Percentiles rank a stretch among this genome's conserved stretches.
Conservation (phyloP, 2,888 invertebrate species). For the Lordiphosa andalusiaca region DNA sequence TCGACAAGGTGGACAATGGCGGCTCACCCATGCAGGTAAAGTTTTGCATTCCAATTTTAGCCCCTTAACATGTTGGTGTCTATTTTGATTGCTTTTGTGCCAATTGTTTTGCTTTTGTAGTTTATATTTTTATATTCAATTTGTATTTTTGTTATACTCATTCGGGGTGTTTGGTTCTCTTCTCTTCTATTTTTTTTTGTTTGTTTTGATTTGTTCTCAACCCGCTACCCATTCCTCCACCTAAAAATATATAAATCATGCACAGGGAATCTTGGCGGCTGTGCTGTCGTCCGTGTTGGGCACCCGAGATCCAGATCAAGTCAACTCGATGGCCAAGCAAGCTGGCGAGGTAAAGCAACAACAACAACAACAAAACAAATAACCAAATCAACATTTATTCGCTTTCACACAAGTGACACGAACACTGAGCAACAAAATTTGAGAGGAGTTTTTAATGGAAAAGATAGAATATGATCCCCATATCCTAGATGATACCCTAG, state of each 20-base stretch:
- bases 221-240: slow-evolving; percentile 33
- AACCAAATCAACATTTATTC: slow-evolving; percentile 40
- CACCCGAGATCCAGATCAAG: slow-evolving; percentile 94
- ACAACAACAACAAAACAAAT: neutral
- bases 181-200: slow-evolving; percentile 46
- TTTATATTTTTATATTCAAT: slow-evolving; percentile 16
- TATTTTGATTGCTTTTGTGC: slow-evolving; percentile 59
- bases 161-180: slow-evolving; percentile 52
- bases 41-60: slow-evolving; percentile 11
- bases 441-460: neutral
- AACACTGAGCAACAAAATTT: slow-evolving; percentile 52
- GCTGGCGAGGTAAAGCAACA: slow-evolving; percentile 92
- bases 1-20: slow-evolving; percentile 94
- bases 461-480: too few relatives aligned
- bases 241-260: slow-evolving; percentile 43
- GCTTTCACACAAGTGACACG: slow-evolving; percentile 45
- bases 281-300: slow-evolving; percentile 94
- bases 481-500: too few relatives aligned
- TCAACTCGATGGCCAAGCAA: slow-evolving; percentile 96
- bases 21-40: slow-evolving; percentile 93
- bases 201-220: slow-evolving; percentile 45
- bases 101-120: slow-evolving; percentile 47
- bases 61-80: slow-evolving; percentile 25
- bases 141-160: slow-evolving; percentile 39
- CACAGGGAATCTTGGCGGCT: slow-evolving; percentile 95